Evolutionary conservation across 2,113 vertebrate species (phyloP), one percentile per base, ranked within the genome.

Genomic region (Oriolus oriolus): DNA sequence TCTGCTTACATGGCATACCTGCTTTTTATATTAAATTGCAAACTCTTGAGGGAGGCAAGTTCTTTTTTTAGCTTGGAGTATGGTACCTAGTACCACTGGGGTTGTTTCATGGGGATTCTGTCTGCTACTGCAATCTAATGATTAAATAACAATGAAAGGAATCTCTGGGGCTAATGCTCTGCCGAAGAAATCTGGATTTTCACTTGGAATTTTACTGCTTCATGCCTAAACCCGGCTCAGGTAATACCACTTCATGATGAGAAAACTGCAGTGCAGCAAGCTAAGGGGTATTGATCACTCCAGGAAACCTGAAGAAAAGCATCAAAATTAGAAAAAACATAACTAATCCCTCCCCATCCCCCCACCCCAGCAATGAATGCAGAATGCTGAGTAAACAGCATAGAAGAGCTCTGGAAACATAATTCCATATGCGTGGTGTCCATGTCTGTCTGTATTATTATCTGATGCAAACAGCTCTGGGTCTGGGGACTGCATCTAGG

Each of bases 131-230:
- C 69, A 85, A 73, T 73, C 37, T 70, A 75, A 75, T 68, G 60
- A 94, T 93, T 90, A 95, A 95, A 92, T 93, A 84, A 87, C 80
- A 90, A 45, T 13, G 24, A 89, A 94, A 78, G 44, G 49, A 84
- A 84, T 84, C 86, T 95, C 88, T 92, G 49, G 57, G 60, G 64
- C 44, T 89, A 84, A 84, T 1, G 22, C 24, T 90, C 68, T 86
- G 76, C 80, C 28, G 57, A 49, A 78, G 39, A 89, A 96, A 84
- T 91, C 68, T 96, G 91, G 50, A 65, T 80, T 89, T 94, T 92
- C 52, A 28, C 63, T 95, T 8, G 3, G 63, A 96, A 77, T 86
- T 80, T 13, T 50, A 53, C 57, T 77, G n/a, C 68, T 89, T 86
- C 16, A 6, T 94, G 41, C 27, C 20, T 73, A 64, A 88, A 85